These are phyloP conservation scores for Tauraco hartlaubi DNA, from an alignment of 2,797 vertebrate genomes.

Conservation along the genomic window DNA sequence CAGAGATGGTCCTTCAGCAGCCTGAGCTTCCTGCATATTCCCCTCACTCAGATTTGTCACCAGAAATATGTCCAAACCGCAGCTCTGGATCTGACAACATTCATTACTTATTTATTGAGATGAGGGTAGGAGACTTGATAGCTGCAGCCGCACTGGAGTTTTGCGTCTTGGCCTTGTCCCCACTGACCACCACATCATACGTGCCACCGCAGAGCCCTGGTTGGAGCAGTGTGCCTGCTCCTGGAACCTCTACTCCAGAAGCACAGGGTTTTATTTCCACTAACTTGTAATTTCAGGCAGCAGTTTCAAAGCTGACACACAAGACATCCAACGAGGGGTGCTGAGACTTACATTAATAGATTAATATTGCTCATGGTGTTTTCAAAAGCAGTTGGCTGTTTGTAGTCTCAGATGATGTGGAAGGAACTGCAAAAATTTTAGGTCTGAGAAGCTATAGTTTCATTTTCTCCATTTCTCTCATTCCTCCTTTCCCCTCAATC, in stretches of 20 bases:
- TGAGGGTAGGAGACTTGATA: background rate
- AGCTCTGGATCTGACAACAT: background rate
- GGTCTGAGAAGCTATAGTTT: background rate
- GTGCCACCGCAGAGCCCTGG: background rate
- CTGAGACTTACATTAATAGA: background rate
- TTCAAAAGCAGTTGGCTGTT: background rate
- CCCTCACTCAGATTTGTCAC: background rate
- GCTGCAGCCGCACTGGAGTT: background rate
- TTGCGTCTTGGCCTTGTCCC: fast-evolving
- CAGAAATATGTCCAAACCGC: background rate
- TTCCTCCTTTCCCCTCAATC: background rate
- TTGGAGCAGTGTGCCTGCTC: fast-evolving
- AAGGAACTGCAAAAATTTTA: background rate
- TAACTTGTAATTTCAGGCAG: background rate
- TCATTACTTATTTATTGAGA: background rate
- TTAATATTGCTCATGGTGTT: background rate
- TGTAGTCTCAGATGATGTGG: background rate
- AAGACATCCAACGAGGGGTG: background rate
- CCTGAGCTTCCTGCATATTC: background rate
- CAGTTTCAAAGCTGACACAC: background rate
- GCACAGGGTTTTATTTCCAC: background rate
- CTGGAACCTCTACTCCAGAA: background rate
- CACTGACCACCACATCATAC: fast-evolving
- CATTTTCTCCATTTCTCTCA: background rate
- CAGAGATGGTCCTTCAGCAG: background rate